Evolutionary conservation across 2,888 invertebrate species (phyloP), one percentile per base, ranked within the genome.

Genomic region (Sarcophaga caerulescens): DNA sequence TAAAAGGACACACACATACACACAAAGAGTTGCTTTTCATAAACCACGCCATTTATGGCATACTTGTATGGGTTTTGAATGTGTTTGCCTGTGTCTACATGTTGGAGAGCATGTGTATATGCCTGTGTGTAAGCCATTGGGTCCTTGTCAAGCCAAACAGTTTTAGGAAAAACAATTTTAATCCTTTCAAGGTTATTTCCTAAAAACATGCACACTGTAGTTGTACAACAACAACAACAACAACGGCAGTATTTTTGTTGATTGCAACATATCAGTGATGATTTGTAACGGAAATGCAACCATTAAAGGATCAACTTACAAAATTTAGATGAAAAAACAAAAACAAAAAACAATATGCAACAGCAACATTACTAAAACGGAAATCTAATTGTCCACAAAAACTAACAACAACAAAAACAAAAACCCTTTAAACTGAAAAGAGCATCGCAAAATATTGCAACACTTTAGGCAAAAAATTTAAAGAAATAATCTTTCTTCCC

Each of bases 201-300:
- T 62, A 14, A 17, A 81, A 17, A 52, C 14, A 17, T 5, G 17
- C 52, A 52, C 52, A 52, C 1, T 52, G 5, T 14, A 52, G 17
- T 52, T 14, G 17, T 52, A 52, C 35, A 35, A 35, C 35, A 35
- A 35, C 35, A 35, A 0, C 6, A 6, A 35, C 35, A 35, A 8
- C 35, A 35, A 35, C 8, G 8, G 8, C 35, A n/a, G 4, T 25
- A 8, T 35, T 35, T 35, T 62, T 65, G 21, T 65, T 65, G 17
- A 65, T 52, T 14, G 17, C 17, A 52, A 17, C 12, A 52, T 52
- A 52, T 52, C 52, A 52, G 52, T 79, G 80, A 83, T 65, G 81
- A 71, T 70, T 84, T 84, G 74, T 75, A 84, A 70, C 77, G 86
- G 84, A 86, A 81, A 84, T 86, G 83, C 85, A 65, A 70, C 60